phyloP scores from a whole-genome alignment of 2,888 invertebrate genomes.

The Branchipolynoe longqiensis region DNA sequence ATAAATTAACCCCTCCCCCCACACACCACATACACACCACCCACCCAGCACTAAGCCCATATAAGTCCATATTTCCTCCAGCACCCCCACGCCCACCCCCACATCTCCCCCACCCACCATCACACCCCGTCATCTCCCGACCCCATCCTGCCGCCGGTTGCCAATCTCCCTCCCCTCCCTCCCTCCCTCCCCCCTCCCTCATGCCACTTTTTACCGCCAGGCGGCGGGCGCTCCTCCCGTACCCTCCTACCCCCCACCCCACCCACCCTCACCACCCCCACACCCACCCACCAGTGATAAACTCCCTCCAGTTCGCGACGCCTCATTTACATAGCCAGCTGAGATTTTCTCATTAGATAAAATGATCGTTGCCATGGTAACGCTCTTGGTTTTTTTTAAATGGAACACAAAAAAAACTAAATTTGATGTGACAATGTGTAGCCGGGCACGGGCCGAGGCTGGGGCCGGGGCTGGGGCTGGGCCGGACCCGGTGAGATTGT shows the following conservation, averaged over 20 bases:
- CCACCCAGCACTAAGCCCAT: constrained; percentile 46
- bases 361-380: constrained; percentile 55
- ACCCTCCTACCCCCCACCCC: constrained; percentile 11
- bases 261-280: background rate
- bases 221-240: background rate
- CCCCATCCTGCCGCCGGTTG: background rate
- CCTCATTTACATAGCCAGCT: constrained; percentile 56
- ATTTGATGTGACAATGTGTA: constrained; percentile 57
- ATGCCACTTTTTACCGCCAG: background rate
- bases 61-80: constrained; percentile 55
- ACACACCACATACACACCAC: no score
- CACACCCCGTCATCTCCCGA: no score
- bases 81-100: constrained; percentile 7
- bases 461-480: constrained; percentile 12
- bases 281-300: background rate
- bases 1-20: constrained; percentile 50
- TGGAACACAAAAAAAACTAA: constrained; percentile 36
- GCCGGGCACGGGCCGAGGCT: constrained; percentile 40
- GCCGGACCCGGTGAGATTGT: background rate
- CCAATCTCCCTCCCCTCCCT: constrained; percentile 23
- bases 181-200: background rate
- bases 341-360: constrained; percentile 58
- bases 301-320: background rate
- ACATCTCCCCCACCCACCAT: background rate
- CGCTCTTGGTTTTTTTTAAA: constrained; percentile 30